Evolutionary conservation across 1,140 invertebrate genomes (phyloP).

Genomic region (Hycleus cichorii): DNA sequence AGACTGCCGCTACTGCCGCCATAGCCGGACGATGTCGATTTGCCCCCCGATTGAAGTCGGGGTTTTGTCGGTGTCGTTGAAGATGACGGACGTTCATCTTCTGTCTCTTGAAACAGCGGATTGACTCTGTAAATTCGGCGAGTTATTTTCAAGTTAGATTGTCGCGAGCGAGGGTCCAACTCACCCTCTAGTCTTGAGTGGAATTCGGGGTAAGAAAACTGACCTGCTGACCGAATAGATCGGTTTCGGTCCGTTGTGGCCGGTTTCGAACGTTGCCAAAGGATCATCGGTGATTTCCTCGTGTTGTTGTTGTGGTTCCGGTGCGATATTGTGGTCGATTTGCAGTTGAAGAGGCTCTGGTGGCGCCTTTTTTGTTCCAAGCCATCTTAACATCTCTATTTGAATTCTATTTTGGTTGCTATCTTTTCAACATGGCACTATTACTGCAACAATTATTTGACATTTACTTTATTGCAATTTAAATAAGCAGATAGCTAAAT

Average conservation of each 20-base stretch:
- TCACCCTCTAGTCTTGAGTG: conserved; percentile 18
- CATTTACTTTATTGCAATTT: not conserved
- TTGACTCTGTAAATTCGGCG: conserved; percentile 21
- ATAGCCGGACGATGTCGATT: conserved; percentile 37
- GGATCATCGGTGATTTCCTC: conserved; percentile 18
- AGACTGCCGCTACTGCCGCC: conserved; percentile 28
- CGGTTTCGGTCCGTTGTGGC: conserved; percentile 2
- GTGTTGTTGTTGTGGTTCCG: not conserved
- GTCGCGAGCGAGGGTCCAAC: not conserved
- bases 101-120: conserved; percentile 22
- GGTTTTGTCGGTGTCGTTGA: conserved; percentile 3
- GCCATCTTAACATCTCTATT: conserved; percentile 20
- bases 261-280: conserved; percentile 8
- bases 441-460: not conserved
- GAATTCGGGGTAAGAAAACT: conserved; percentile 21
- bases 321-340: not conserved
- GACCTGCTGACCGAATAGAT: conserved; percentile 30
- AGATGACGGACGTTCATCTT: conserved; percentile 6
- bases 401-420: not conserved
- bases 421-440: conserved; percentile 4
- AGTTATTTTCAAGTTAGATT: not conserved
- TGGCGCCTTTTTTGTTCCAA: conserved; percentile 14
- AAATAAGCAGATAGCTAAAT: not conserved
- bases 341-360: conserved; percentile 2
- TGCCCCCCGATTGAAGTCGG: conserved; percentile 13